Evolutionary conservation across 2,888 invertebrate species (phyloP).

Genomic region (Hydropsyche betteni): DNA sequence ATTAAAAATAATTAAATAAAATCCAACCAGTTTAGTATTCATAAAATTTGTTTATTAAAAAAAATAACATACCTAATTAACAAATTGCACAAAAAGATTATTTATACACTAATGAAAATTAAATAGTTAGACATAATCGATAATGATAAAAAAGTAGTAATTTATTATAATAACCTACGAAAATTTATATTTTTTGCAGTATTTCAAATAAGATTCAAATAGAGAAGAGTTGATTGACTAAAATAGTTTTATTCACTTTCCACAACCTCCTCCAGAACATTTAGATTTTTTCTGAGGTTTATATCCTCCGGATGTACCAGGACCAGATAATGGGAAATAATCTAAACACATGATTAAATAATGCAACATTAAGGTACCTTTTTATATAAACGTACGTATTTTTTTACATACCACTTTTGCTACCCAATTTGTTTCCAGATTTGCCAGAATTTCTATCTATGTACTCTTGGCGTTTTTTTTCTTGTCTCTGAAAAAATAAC

Average conservation of each 20-base stretch:
- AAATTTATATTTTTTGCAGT: too few species aligned
- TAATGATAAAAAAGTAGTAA: too few species aligned
- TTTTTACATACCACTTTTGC: conserved; percentile 41
- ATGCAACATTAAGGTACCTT: neutral
- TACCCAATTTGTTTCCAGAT: conserved; percentile 48
- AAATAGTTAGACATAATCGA: too few species aligned
- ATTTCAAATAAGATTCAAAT: too few species aligned
- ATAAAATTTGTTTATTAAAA: too few species aligned
- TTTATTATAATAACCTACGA: too few species aligned
- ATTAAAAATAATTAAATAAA: too few species aligned
- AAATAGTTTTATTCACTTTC: conserved; percentile 51
- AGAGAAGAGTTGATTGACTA: neutral
- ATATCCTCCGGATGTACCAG: conserved; percentile 55
- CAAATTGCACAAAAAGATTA: too few species aligned
- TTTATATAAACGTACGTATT: neutral
- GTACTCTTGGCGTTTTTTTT: conserved; percentile 49
- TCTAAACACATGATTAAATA: conserved; percentile 53
- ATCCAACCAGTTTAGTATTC: too few species aligned
- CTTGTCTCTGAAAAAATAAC: conserved; percentile 43
- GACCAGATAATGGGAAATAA: conserved; percentile 58
- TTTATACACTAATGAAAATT: too few species aligned
- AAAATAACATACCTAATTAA: too few species aligned
- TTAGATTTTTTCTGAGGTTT: conserved; percentile 56
- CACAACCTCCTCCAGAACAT: conserved; percentile 58
- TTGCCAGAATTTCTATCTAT: conserved; percentile 49